Evolutionary conservation across 2,888 invertebrate genomes (phyloP), one percentile per base, ranked within the genome.

Genomic region (Clostera curtula): DNA sequence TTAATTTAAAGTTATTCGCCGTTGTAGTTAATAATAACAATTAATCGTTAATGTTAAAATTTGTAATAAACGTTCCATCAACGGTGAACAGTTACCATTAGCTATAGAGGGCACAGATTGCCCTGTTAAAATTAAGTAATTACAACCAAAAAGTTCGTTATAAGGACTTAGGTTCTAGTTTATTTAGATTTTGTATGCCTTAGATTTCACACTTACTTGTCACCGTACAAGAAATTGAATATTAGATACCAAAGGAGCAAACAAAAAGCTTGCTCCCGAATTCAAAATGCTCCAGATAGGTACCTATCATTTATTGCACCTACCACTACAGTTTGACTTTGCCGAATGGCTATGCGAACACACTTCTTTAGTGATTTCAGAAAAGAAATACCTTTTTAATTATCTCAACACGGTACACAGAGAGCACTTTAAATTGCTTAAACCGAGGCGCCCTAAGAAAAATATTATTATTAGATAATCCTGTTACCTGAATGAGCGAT

Each of bases 1-100:
- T 61, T 56, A 40, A 43, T 56, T 56, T 61, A 63, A 55, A 52
- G 51, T 62, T 68, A 61, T 63, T 64, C 68, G 65, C 65, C 67
- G 65, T 67, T 70, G 71, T 68, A 44, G 56, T 68, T 49, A 65
- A 58, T n/a, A n/a, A 61, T 64, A 65, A 62, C 58, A 56, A 66
- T 70, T 75, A 70, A 65, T 68, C 61, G 58, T 69, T 76, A 76
- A 71, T 70, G 57, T 69, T 72, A 69, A 65, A 64, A 63, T 64
- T 53, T 72, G 64, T 75, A 73, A 69, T 67, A 69, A 70, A 74
- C 73, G 82, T 80, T 77, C 72, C 74, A 75, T 53, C 83, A 82
- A 82, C 83, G 83, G 83, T 83, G 82, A 82, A 77, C 73, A 71
- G 83, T 83, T 83, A 83, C 82, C 82, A 80, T 41, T 82, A 80